Evolutionary conservation across 2,797 vertebrate species (phyloP).

Genomic region (Anolis apletophallus): DNA sequence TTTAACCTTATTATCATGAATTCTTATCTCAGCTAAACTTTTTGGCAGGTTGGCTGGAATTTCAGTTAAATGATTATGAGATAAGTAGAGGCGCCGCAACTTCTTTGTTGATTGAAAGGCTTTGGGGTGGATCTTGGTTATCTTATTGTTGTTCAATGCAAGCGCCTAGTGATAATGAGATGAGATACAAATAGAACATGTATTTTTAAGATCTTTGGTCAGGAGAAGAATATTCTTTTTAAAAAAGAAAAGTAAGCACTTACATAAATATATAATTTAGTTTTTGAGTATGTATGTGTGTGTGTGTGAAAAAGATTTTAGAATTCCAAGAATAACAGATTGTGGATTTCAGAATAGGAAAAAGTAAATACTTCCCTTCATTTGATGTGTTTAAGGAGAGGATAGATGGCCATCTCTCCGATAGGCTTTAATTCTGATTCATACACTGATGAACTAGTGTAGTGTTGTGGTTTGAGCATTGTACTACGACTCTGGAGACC

Average conservation of each 20-base stretch:
- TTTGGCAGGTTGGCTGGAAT: slow-evolving; percentile 92
- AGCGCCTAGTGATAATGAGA: slow-evolving; percentile 82
- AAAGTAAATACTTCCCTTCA: background rate
- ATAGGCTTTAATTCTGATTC: too few species aligned
- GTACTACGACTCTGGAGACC: too few species aligned
- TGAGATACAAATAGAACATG: slow-evolving; percentile 26
- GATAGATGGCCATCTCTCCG: too few species aligned
- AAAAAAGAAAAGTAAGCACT: background rate
- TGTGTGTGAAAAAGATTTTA: background rate
- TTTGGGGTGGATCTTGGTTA: slow-evolving; percentile 93
- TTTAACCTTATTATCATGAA: slow-evolving; percentile 94
- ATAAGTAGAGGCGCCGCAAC: slow-evolving; percentile 90
- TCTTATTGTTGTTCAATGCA: slow-evolving; percentile 95
- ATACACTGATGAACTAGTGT: too few species aligned
- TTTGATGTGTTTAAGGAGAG: too few species aligned
- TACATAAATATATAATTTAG: background rate
- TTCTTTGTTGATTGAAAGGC: slow-evolving; percentile 89
- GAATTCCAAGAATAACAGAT: background rate
- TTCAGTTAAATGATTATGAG: slow-evolving; percentile 92
- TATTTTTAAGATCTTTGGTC: background rate
- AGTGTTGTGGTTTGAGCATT: too few species aligned
- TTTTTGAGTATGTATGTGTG: background rate
- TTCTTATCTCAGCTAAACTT: slow-evolving; percentile 90
- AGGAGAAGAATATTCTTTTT: background rate
- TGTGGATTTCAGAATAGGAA: background rate